Conservation (phyloP, 2,888 invertebrate species). For the Prenolepis imparis region DNA sequence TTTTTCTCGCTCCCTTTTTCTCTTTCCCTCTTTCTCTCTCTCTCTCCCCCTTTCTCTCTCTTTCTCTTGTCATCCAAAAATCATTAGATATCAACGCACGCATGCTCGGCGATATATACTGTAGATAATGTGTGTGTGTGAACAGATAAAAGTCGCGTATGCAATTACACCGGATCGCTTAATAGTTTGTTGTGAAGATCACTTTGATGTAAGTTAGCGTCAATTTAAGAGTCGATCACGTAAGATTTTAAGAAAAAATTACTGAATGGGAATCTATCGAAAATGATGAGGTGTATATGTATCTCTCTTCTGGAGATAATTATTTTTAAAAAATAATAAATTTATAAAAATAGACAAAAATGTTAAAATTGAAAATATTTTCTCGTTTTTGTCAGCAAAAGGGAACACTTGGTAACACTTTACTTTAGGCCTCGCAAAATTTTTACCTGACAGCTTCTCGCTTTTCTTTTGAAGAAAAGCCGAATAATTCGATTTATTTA, state of each 20-base stretch:
- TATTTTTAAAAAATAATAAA: not conserved
- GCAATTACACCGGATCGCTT: not conserved
- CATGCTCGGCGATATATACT: not conserved
- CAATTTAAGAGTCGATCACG: not conserved
- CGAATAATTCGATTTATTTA: constrained; percentile 70
- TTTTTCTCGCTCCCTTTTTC: not conserved
- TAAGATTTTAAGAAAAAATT: not conserved
- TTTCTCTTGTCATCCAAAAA: not conserved
- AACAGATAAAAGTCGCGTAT: not conserved
- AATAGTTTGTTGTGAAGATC: not conserved
- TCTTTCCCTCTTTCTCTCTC: not conserved
- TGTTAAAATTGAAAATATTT: not conserved
- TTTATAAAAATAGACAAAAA: not conserved
- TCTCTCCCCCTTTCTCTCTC: not conserved
- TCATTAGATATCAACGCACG: constrained; percentile 4
- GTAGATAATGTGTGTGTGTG: not conserved
- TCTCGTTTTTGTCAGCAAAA: not conserved
- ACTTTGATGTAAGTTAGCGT: not conserved
- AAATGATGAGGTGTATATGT: not conserved
- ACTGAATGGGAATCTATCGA: not conserved
- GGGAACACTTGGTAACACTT: not conserved
- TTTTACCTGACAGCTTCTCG: not conserved
- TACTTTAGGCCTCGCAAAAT: not conserved
- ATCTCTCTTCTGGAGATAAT: not conserved
- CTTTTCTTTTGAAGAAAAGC: not conserved